Base-by-base conservation (phyloP, 2,113 vertebrate genomes). In the Microcebus tavaratra region DNA sequence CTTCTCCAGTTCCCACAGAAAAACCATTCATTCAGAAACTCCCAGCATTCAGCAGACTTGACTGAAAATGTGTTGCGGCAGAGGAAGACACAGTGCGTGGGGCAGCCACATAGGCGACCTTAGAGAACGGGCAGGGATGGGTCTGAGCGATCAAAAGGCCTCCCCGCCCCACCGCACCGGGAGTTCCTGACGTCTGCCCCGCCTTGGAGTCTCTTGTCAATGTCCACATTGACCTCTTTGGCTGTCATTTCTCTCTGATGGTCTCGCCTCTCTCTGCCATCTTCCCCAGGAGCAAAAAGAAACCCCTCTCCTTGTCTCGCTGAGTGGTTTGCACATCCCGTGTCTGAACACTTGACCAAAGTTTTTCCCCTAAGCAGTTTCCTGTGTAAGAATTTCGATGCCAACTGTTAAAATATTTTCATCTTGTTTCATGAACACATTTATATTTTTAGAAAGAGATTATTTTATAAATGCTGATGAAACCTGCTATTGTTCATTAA, bases 361-460 rank as follows among this genome's bases (percentile, higher is more conserved):
- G 61, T 23, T 11, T n/a, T 61, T 21, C 2, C 34, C 84, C 12
- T 55, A 96, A 92, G 88, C 42, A 17, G 5, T 68, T 93, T 79
- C 67, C 48, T 39, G 5, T 88, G 90, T 76, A 68, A 90, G 72
- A 85, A 91, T 82, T 95, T 80, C 13, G n/a, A 78, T 89, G 36
- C 90, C 88, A 88, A 42, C 50, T 96, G 67, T 92, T 79, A 94
- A 91, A 53, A 72, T 85, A 81, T 96, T 87, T 98, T 90, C 73
- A 85, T 84, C 70, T 72, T 83, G 76, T 85, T 95, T 88, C 39
- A 48, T 92, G 84, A 92, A 59, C 85, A 75, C 59, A 63, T 68
- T 75, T 88, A 29, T 84, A 63, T 15, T 85, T 95, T 87, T 90
- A 76, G 80, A 83, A 92, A 63, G 45, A 36, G 34, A 34, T 73